Evolutionary conservation across 2,797 vertebrate species (phyloP).

Genomic region (Setipinna tenuifilis): DNA sequence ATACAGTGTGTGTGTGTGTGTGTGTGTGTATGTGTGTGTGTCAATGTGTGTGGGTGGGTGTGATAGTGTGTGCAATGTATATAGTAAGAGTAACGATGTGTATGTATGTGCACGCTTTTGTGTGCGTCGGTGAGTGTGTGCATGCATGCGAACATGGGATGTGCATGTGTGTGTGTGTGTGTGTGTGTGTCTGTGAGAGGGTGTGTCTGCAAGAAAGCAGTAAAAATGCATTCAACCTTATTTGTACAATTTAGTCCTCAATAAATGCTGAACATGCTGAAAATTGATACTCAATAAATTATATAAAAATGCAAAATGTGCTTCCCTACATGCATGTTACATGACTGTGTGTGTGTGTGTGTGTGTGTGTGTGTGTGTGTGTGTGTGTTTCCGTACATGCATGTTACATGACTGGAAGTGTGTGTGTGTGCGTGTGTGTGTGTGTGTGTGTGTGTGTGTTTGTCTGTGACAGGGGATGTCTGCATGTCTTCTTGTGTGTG

Average conservation of each 20-base stretch:
- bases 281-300: background rate
- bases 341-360: background rate
- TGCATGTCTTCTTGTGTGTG: background rate
- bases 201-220: background rate
- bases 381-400: background rate
- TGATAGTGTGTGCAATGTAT: too few relatives aligned
- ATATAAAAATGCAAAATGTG: slow-evolving; percentile 3
- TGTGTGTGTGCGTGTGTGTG: slow-evolving; percentile 10
- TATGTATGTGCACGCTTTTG: background rate
- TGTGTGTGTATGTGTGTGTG: background rate
- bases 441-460: background rate
- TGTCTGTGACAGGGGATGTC: background rate
- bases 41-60: background rate
- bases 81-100: background rate
- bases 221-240: background rate
- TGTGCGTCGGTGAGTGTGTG: background rate
- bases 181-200: background rate
- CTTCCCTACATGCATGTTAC: background rate
- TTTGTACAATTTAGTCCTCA: background rate
- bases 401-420: background rate
- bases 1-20: background rate
- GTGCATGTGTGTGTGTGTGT: background rate
- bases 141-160: background rate
- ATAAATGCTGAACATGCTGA: background rate
- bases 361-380: background rate